These are phyloP conservation scores for Thymelicus lineola DNA, from an alignment of 2,888 invertebrate genomes.

Conservation along the genomic window DNA sequence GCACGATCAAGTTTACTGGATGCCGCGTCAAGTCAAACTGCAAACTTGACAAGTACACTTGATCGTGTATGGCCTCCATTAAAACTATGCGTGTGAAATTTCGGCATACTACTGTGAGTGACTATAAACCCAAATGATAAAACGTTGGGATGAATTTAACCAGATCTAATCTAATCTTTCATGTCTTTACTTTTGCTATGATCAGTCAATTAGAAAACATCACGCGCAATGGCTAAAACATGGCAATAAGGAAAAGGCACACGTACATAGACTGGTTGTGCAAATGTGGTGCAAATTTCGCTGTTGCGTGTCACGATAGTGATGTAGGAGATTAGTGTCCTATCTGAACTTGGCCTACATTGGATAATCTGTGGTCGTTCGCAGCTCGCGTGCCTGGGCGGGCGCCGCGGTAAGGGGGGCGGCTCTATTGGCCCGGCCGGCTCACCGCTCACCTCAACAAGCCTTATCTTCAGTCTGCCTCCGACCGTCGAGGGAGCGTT, in stretches of 20 bases:
- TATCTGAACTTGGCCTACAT: conserved; percentile 39
- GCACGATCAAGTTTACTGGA: no score
- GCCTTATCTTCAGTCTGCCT: conserved; percentile 67
- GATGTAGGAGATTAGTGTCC: conserved; percentile 26
- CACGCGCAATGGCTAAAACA: conserved; percentile 1
- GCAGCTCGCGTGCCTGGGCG: conserved; percentile 71
- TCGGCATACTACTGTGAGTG: no score
- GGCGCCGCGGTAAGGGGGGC: conserved; percentile 57
- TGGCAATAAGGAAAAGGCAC: conserved; percentile 10
- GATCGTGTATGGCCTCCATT: no score
- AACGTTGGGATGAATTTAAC: no score
- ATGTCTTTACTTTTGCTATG: no score
- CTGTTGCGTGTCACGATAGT: conserved; percentile 25
- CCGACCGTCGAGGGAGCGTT: conserved; percentile 53
- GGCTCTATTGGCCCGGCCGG: conserved; percentile 65
- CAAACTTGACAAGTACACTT: no score
- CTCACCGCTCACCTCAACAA: conserved; percentile 52
- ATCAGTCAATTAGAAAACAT: no score
- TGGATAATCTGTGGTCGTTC: conserved; percentile 47
- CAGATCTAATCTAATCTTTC: no score
- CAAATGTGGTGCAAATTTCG: conserved; percentile 30
- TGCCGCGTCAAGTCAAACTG: no score
- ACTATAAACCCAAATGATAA: no score
- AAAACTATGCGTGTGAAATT: no score
- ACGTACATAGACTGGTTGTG: conserved; percentile 6